Conservation (phyloP, 1,140 invertebrate species). For the Listronotus oregonensis region DNA sequence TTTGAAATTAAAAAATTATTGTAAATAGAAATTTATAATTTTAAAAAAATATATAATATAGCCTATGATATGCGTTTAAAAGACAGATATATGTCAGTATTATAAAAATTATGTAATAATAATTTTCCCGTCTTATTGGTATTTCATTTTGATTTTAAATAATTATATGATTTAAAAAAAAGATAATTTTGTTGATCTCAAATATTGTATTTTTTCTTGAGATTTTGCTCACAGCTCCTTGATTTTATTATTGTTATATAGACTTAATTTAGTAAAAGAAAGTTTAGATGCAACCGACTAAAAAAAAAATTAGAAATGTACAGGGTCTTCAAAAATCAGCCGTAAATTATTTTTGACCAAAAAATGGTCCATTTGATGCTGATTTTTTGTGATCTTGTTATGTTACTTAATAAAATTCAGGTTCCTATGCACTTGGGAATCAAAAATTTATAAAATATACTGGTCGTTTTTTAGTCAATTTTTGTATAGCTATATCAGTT, state of each 20-base stretch:
- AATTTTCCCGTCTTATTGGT: too few relatives aligned
- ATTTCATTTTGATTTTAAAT: not conserved
- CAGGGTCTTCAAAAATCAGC: too few relatives aligned
- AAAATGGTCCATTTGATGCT: too few relatives aligned
- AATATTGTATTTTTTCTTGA: constrained; percentile 4
- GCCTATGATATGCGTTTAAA: not conserved
- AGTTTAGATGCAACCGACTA: constrained; percentile 18
- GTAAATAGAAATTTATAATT: too few relatives aligned
- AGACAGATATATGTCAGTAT: too few relatives aligned
- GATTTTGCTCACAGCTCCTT: constrained; percentile 21
- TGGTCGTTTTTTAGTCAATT: constrained; percentile 32
- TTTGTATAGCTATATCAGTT: constrained; percentile 20
- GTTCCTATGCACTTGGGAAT: constrained; percentile 12
- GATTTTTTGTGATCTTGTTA: too few relatives aligned
- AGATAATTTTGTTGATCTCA: constrained; percentile 22
- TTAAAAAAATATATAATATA: not conserved
- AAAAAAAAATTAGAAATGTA: not conserved
- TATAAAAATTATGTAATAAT: too few relatives aligned
- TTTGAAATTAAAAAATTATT: too few relatives aligned
- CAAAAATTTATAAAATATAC: constrained; percentile 22
- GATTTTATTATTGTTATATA: not conserved
- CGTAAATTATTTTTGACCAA: too few relatives aligned
- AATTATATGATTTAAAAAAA: not conserved
- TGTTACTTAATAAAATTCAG: constrained; percentile 14
- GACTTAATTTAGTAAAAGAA: not conserved